These are phyloP conservation scores for Glaucidium brasilianum DNA, from an alignment of 2,113 vertebrate species.

Conservation along the genomic window DNA sequence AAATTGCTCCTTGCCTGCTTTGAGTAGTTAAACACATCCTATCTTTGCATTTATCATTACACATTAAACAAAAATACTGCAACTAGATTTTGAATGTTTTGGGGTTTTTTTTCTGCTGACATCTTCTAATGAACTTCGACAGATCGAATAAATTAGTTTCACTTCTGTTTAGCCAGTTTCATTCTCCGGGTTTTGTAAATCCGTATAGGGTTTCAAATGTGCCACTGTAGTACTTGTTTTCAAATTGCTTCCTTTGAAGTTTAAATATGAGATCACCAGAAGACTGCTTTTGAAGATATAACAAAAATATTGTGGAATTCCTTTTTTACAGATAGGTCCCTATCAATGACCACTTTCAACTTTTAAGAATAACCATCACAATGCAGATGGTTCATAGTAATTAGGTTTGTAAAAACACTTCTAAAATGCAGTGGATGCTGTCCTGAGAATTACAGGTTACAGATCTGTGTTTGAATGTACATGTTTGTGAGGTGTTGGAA, in stretches of 20 bases:
- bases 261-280: not conserved
- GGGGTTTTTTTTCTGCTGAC: not conserved
- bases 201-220: not conserved
- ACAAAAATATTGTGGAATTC: not conserved
- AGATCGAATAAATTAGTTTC: not conserved
- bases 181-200: not conserved
- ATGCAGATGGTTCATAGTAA: not conserved
- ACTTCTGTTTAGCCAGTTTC: not conserved
- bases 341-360: fast-evolving
- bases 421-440: not conserved
- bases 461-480: not conserved
- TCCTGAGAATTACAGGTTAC: not conserved
- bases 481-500: not conserved
- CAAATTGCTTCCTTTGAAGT: not conserved
- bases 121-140: not conserved
- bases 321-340: not conserved
- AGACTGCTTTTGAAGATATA: not conserved
- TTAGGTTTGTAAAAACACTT: not conserved
- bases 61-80: not conserved
- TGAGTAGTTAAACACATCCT: not conserved
- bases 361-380: not conserved
- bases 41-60: fast-evolving
- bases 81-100: not conserved
- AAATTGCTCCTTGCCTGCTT: not conserved
- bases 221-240: not conserved